Conservation (phyloP, 2,113 vertebrate genomes). For the Ploceus nigricollis region DNA sequence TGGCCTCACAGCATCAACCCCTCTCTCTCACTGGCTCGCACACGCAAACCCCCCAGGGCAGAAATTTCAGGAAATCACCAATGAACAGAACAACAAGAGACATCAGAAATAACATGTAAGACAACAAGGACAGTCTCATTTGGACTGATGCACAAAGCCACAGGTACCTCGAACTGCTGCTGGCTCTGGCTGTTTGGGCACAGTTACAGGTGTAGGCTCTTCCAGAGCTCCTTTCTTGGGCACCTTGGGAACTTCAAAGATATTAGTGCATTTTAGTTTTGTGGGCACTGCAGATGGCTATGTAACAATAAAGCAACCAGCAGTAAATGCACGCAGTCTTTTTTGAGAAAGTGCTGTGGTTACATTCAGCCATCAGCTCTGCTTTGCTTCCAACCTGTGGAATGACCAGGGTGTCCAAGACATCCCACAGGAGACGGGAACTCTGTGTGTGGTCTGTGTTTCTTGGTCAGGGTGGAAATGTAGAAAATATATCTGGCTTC, state of each 20-base stretch:
- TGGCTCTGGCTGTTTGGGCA: conserved; percentile 58
- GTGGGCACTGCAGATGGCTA: neutral
- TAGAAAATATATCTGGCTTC: neutral
- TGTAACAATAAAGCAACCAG: neutral
- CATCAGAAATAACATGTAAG: neutral
- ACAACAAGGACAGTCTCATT: neutral
- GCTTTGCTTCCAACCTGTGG: neutral
- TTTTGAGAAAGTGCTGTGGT: neutral
- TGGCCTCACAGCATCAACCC: neutral
- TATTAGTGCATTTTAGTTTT: conserved; percentile 64
- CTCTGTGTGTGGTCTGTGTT: neutral
- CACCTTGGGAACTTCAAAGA: conserved; percentile 71
- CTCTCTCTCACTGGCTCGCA: neutral
- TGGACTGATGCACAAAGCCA: neutral
- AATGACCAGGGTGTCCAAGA: neutral
- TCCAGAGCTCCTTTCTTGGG: conserved; percentile 38
- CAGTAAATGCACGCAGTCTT: fast-evolving
- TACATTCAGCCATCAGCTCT: neutral
- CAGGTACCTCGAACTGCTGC: conserved; percentile 38
- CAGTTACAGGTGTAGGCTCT: conserved; percentile 50
- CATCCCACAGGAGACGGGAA: neutral
- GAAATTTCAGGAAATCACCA: neutral
- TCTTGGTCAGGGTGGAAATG: neutral
- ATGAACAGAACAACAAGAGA: neutral
- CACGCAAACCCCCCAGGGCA: neutral